These are phyloP conservation scores for Amphimallon solstitiale DNA, from an alignment of 2,888 invertebrate species.

Conservation along the genomic window DNA sequence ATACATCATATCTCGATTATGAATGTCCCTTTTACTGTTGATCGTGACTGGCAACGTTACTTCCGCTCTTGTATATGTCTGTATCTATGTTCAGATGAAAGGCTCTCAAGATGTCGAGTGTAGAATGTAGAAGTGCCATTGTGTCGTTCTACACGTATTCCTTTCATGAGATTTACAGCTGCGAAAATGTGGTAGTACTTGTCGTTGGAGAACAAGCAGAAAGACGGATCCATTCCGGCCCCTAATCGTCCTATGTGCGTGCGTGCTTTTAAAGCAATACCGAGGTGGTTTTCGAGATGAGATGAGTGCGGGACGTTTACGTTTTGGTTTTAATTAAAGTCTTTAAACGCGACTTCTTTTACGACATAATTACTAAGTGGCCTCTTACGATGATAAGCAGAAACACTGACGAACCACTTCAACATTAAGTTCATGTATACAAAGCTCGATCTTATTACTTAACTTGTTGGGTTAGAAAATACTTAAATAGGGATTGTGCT, in stretches of 20 bases:
- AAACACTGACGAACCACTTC: neutral
- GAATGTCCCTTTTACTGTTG: constrained; percentile 3
- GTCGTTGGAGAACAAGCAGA: neutral
- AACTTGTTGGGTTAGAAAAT: too few relatives aligned
- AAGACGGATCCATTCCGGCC: neutral
- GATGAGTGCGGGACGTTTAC: constrained; percentile 16
- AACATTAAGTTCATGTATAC: too few relatives aligned
- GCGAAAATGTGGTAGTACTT: neutral
- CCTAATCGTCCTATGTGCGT: constrained; percentile 3
- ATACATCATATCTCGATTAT: too few relatives aligned
- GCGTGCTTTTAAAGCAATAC: neutral
- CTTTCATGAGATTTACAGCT: constrained; percentile 8
- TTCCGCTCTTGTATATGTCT: neutral
- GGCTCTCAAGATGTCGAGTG: constrained; percentile 8
- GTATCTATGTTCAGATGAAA: neutral
- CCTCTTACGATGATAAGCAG: constrained; percentile 11
- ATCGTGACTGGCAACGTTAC: neutral
- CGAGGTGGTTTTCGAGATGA: constrained; percentile 6
- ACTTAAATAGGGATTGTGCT: too few relatives aligned
- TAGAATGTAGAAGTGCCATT: constrained; percentile 7
- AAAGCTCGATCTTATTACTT: too few relatives aligned
- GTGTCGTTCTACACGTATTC: constrained; percentile 3
- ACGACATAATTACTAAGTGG: constrained; percentile 23
- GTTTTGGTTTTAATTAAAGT: constrained; percentile 22
- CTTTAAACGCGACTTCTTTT: neutral